Base-by-base conservation (phyloP, 1,140 invertebrate genomes). In the Drosophila navojoa region DNA sequence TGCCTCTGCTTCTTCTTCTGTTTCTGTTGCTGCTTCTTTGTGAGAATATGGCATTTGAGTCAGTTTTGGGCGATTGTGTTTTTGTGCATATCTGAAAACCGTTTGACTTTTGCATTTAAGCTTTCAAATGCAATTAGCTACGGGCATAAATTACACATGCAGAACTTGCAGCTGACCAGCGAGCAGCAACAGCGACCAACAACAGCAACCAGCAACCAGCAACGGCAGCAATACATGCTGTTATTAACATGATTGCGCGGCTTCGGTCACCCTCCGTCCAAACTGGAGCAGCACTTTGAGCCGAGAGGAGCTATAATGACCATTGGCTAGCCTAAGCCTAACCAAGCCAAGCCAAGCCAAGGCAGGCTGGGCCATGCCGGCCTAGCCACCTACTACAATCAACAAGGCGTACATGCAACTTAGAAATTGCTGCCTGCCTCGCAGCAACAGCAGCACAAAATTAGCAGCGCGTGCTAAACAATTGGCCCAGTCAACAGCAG, bases 391-490 rank as follows among this genome's bases (percentile, higher is more conserved):
- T 90, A 89, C 85, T 85, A 90, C 84, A 90, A 89, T 90, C 84
- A 89, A 87, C 84, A 80, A 89, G 84, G 79, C 84, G 85, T 87
- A 80, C 84, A 87, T 87, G 84, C 84, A 84, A 84, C 84, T 81
- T 77, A 74, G 74, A 89, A 87, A 87, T 87, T 87, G 79, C 73
- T 79, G 79, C 54, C 71, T 79, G 57, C 69, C 74, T 67, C 32
- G 62, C 73, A 71, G 40, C 79, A 68, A 55, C 67, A 64, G 77
- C 79, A 60, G 74, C 84, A 60, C 70, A 84, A 89, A 89, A 89
- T 89, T 89, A 89, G 84, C 85, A 89, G 84, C 84, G 84, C 84
- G 84, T 89, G 84, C 84, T 89, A 89, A 89, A 80, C 84, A 90
- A 89, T 79, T 89, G 84, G 84, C 73, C 55, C 71, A 78, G 49